These are phyloP conservation scores for Varanus komodoensis DNA, from an alignment of 2,113 vertebrate species.

Conservation along the genomic window DNA sequence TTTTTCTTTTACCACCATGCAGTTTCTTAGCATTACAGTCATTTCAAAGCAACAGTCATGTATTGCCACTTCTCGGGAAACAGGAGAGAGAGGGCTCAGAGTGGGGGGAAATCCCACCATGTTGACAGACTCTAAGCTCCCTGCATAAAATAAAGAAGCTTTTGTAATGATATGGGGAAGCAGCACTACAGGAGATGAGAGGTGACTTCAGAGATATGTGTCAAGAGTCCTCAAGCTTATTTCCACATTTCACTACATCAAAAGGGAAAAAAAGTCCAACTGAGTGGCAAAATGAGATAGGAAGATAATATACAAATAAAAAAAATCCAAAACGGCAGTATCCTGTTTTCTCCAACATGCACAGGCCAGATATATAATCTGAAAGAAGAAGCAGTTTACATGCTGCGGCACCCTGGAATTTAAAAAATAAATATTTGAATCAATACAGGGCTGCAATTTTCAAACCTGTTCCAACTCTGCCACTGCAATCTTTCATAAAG, in stretches of 20 bases:
- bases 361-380: not conserved
- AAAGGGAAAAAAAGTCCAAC: conserved; percentile 39
- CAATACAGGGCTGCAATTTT: conserved; percentile 14
- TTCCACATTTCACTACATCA: conserved; percentile 43
- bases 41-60: conserved; percentile 27
- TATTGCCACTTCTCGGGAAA: conserved; percentile 13
- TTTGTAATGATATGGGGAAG: not conserved
- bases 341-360: not conserved
- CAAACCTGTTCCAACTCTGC: conserved; percentile 20
- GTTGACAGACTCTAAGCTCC: not conserved
- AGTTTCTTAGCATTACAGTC: not conserved
- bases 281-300: conserved; percentile 42
- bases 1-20: not conserved
- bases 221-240: conserved; percentile 27
- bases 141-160: not conserved
- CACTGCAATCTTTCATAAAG: not conserved
- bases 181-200: conserved; percentile 17
- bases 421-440: conserved; percentile 43
- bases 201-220: conserved; percentile 3
- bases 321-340: not conserved
- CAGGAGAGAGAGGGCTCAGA: not conserved
- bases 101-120: not conserved
- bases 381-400: not conserved
- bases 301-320: not conserved
- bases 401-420: not conserved